Evolutionary conservation across 2,113 vertebrate genomes (phyloP), one percentile per base, ranked within the genome.

Genomic region (Ceratotherium simum): DNA sequence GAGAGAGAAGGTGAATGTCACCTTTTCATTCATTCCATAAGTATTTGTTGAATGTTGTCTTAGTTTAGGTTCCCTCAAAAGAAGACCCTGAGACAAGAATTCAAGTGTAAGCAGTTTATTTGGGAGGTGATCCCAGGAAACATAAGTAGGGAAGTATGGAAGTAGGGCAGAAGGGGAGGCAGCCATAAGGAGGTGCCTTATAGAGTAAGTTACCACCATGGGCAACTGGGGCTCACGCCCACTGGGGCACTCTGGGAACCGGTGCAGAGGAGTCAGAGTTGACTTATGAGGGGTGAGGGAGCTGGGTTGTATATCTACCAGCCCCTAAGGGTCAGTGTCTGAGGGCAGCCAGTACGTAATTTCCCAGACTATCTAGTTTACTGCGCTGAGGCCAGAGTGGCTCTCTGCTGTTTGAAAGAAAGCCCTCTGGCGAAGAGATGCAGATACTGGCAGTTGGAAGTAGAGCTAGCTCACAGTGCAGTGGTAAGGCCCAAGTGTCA

Each of bases 391-490:
- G 31, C 72, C 93, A 86, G 33, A 36, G 9, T 70, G 12, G 8
- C 78, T 80, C 80, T 83, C 33, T 92, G 64, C 20, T 90, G 3
- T 54, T 73, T 94, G 80, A 12, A 36, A 92, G 85, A 69, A 96
- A 80, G 42, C 29, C 25, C 1, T 48, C 33, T 88, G 36, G 16
- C 27, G 31, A 58, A 88, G 42, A 42, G 64, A 23, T 21, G 1
- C 23, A 75, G 33, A 70, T 56, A 2, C 39, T 33, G 33, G 46
- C 8, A 21, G 23, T 36, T 92, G 80, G 69, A 87, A 92, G 14
- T 21, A 94, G 23, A 81, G 33, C 13, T 48, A 92, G 5, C 25
- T 81, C 88, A 42, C 7, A 29, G 5, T 81, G 48, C 12, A 29
- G 17, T 56, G 29, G 11, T n/a, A 58, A 70, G 25, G 25, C 6